These are phyloP conservation scores for Panagrolaimus sp. DNA, from an alignment of 1,140 invertebrate genomes.

Conservation along the genomic window DNA sequence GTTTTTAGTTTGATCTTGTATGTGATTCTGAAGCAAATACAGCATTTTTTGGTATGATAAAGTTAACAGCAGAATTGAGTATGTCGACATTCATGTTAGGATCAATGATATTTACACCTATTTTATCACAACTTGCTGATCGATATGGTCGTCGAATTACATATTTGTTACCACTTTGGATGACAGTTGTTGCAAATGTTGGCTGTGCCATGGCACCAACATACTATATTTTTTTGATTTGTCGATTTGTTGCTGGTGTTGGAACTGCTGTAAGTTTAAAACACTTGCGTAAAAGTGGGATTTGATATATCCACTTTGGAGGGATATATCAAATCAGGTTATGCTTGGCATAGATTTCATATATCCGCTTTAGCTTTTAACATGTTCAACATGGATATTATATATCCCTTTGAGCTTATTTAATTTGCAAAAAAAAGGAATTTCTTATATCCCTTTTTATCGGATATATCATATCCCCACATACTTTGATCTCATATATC, in stretches of 20 bases:
- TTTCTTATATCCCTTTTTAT: no score
- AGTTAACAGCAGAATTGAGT: constrained; percentile 23
- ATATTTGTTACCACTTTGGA: constrained; percentile 40
- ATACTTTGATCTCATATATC: no score
- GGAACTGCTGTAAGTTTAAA: constrained; percentile 25
- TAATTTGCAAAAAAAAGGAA: no score
- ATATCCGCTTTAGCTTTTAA: not conserved
- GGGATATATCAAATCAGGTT: not conserved
- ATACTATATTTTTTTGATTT: constrained; percentile 37
- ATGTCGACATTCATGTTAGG: constrained; percentile 39
- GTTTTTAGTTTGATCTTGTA: constrained; percentile 34
- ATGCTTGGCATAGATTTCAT: not conserved
- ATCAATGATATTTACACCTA: constrained; percentile 27
- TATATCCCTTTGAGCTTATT: not conserved
- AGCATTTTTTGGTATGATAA: no score
- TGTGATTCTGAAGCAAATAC: constrained; percentile 29
- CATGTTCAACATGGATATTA: constrained; percentile 1
- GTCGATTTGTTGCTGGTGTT: constrained; percentile 42
- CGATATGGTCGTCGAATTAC: constrained; percentile 38
- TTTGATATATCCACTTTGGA: constrained; percentile 12
- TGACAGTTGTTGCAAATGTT: constrained; percentile 39
- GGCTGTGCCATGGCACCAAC: constrained; percentile 40
- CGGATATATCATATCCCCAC: no score
- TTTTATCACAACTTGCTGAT: constrained; percentile 35
- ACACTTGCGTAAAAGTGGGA: no score